Evolutionary conservation across 2,888 invertebrate genomes (phyloP), one percentile per base, ranked within the genome.

Genomic region (Salticus scenicus): DNA sequence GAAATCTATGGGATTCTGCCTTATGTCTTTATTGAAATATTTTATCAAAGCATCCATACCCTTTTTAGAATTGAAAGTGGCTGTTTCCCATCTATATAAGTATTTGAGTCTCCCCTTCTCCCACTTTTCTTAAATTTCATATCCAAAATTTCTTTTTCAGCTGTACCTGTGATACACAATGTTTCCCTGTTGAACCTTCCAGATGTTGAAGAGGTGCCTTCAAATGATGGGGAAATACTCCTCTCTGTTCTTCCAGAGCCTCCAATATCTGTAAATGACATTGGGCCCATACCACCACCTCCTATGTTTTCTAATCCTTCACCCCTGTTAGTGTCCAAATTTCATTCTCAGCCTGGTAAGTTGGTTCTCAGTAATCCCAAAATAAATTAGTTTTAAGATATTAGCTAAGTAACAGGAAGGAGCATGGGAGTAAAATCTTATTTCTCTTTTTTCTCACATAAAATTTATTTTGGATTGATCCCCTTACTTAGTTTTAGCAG

Each of bases 251-350:
- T 97, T 91, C 97, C 97, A 89, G 97, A 97, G 92, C 97, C 97
- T 89, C 97, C 97, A 89, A 97, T 97, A 90, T 96, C 96, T 78
- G 93, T 97, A 88, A 96, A 96, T 88, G 97, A 97, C 90, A 97
- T 97, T 92, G 97, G 97, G 88, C 97, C 97, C 89, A 96, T 96
- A 91, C 96, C 96, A 90, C 97, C 97, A 90, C 97, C 97, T 90
- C 97, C 97, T 89, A 97, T 97, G 97, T 97, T 97, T 93, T 83
- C 89, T 79, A 70, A 76, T 79, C 84, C 88, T 27, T 86, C 86
- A 41, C 86, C 86, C 27, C 51, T 76, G 17, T 28, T 86, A 1
- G 31, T 67, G 37, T 37, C 80, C 7, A 86, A 80, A 37, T 75
- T 75, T 57, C 76, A 80, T 41, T 67, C 57, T 42, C 76, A 80